Conservation (phyloP, 2,888 invertebrate genomes). For the Drosophila merina region DNA sequence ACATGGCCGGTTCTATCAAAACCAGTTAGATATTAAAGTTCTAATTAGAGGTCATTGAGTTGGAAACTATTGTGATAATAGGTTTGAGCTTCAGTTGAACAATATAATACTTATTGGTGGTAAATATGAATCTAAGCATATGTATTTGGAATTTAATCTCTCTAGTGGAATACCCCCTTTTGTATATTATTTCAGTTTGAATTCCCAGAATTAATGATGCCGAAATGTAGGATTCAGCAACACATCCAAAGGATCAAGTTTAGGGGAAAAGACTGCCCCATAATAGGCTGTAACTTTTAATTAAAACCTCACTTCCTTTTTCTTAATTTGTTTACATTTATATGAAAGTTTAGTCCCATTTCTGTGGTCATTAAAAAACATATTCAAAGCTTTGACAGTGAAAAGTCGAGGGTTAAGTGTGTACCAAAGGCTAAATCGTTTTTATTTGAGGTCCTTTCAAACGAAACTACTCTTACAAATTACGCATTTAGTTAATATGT, state of each 20-base stretch:
- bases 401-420: constrained; percentile 4
- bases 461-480: neutral
- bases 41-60: constrained; percentile 32
- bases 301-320: constrained; percentile 54
- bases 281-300: constrained; percentile 68
- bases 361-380: constrained; percentile 28
- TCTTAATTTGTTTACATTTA: constrained; percentile 29
- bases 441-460: neutral
- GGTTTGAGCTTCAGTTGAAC: neutral
- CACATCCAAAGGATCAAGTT: neutral
- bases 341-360: constrained; percentile 23
- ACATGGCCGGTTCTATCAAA: constrained; percentile 14
- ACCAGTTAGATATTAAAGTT: constrained; percentile 33
- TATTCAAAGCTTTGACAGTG: constrained; percentile 1
- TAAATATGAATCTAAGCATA: too few relatives aligned
- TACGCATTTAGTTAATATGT: neutral
- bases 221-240: too few relatives aligned
- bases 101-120: neutral
- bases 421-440: constrained; percentile 19
- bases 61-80: constrained; percentile 4
- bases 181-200: too few relatives aligned
- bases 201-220: too few relatives aligned
- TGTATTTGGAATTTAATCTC: too few relatives aligned
- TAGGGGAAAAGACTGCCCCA: constrained; percentile 2
- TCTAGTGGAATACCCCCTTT: too few relatives aligned